A percentile compares a stretch with the other conserved stretches of the same genome.
Conservation (phyloP, 2,888 invertebrate species). For the Volucella inanis region DNA sequence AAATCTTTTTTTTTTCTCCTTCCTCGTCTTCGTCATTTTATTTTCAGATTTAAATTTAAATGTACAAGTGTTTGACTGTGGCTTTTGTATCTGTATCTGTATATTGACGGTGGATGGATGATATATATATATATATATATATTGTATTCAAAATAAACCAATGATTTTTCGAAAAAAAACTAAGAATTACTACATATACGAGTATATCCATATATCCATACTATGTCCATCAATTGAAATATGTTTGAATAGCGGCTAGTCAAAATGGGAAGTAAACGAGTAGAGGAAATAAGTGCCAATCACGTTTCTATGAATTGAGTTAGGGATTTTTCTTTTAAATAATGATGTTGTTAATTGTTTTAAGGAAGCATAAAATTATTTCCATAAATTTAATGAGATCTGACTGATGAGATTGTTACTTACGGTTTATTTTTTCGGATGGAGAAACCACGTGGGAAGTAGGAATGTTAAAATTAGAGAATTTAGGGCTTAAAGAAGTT, state of each 20-base stretch:
- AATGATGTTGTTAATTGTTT: conserved; percentile 63
- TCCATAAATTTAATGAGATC: conserved; percentile 43
- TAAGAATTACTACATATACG: conserved; percentile 38
- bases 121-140: conserved; percentile 10
- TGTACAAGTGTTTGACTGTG: conserved; percentile 32
- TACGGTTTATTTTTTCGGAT: not conserved
- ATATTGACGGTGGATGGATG: conserved; percentile 25
- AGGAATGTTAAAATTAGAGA: not conserved
- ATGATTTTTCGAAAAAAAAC: conserved; percentile 62
- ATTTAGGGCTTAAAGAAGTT: no score
- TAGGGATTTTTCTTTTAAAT: conserved; percentile 23
- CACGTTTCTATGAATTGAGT: conserved; percentile 45
- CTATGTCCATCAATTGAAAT: conserved; percentile 11
- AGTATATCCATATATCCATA: no score
- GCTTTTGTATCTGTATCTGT: not conserved
- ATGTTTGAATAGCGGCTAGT: conserved; percentile 7
- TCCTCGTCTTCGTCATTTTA: conserved; percentile 3
- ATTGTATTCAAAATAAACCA: conserved; percentile 30
- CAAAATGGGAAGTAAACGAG: conserved; percentile 23
- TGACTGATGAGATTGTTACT: not conserved
- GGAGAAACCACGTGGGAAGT: conserved; percentile 1
- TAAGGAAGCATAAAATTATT: conserved; percentile 30
- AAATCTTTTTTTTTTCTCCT: conserved; percentile 11
- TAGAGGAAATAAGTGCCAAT: conserved; percentile 53
- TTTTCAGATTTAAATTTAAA: conserved; percentile 61